Evolutionary conservation across 1,140 invertebrate genomes (phyloP).

Genomic region (Rhizoglyphus robini): DNA sequence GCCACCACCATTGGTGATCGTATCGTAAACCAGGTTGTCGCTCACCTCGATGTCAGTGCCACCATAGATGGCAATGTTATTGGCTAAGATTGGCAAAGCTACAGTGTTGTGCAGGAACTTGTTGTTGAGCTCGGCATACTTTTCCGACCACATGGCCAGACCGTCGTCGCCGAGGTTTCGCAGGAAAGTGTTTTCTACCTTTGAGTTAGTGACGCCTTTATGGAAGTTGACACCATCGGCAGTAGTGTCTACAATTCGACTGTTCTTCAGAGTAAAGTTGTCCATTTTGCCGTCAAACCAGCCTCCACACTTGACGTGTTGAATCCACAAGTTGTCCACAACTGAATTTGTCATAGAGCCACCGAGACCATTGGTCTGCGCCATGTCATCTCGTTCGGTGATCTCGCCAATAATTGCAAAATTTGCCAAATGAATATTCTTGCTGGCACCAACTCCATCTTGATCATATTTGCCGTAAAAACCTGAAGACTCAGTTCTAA

Average conservation of each 20-base stretch:
- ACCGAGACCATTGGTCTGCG: too few relatives aligned
- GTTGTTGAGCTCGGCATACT: not conserved
- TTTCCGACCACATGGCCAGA: constrained; percentile 4
- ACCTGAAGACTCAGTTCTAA: too few relatives aligned
- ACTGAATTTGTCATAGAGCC: too few relatives aligned
- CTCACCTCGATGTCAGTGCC: not conserved
- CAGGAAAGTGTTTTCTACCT: not conserved
- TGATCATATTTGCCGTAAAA: too few relatives aligned
- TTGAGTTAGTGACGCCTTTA: not conserved
- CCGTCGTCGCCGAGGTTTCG: constrained; percentile 4
- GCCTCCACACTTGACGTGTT: too few relatives aligned
- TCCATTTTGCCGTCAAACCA: too few relatives aligned
- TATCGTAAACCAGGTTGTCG: constrained; percentile 1
- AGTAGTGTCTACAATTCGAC: constrained; percentile 7
- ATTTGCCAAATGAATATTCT: too few relatives aligned
- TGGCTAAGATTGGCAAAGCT: not conserved
- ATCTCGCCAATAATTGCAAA: too few relatives aligned
- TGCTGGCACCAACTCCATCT: too few relatives aligned
- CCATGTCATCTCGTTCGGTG: too few relatives aligned
- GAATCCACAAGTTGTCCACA: too few relatives aligned
- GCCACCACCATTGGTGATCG: constrained; percentile 12
- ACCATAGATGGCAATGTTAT: constrained; percentile 15
- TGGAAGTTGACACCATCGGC: constrained; percentile 6
- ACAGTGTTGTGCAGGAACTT: not conserved
- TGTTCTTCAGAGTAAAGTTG: too few relatives aligned